phyloP scores from a whole-genome alignment of 2,888 invertebrate genomes.

The Tridacna gigas region DNA sequence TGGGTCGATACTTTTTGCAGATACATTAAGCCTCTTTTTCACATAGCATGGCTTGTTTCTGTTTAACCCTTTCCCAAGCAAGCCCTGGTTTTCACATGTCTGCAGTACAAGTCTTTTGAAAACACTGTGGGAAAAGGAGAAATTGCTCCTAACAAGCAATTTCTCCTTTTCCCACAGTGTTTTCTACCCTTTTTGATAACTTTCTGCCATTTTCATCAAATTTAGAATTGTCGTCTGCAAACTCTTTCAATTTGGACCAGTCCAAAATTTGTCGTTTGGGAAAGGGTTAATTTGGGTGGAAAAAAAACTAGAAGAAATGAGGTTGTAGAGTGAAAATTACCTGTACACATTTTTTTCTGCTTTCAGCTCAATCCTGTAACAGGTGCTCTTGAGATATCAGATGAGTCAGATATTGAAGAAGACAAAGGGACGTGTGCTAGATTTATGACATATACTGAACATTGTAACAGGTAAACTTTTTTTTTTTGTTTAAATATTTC shows the following conservation, averaged over 20 bases:
- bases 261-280: too few relatives aligned
- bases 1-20: too few relatives aligned
- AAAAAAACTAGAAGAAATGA: too few relatives aligned
- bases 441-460: constrained; percentile 29
- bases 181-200: too few relatives aligned
- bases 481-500: neutral
- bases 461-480: constrained; percentile 40
- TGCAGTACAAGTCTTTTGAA: neutral
- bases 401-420: constrained; percentile 36
- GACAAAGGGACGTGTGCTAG: constrained; percentile 43
- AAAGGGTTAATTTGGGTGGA: too few relatives aligned
- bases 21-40: too few relatives aligned
- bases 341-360: neutral
- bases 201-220: too few relatives aligned
- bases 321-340: neutral
- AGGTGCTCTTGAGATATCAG: constrained; percentile 56
- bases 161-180: neutral
- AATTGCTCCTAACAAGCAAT: neutral
- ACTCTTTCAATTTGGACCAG: too few relatives aligned
- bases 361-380: constrained; percentile 27
- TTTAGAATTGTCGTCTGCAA: too few relatives aligned
- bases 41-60: too few relatives aligned
- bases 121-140: neutral
- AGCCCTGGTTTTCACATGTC: neutral
- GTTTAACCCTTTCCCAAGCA: too few relatives aligned